phyloP scores from a whole-genome alignment of 2,797 vertebrate species.

The Malurus splendens region DNA sequence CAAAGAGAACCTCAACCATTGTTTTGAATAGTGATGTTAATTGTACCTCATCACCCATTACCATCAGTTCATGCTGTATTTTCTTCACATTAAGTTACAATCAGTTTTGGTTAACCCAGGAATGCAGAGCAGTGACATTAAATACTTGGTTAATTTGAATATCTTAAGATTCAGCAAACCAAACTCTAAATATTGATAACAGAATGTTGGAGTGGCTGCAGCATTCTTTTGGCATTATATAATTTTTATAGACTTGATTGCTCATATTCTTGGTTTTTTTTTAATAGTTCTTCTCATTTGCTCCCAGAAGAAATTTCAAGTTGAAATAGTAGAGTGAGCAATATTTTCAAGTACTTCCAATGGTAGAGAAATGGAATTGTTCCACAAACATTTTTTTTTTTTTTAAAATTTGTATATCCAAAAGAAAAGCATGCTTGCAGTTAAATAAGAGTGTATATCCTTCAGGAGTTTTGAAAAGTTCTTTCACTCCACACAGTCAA shows the following conservation, averaged over 20 bases:
- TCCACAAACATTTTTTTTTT: background rate
- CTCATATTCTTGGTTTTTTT: background rate
- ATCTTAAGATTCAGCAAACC: conserved; percentile 18
- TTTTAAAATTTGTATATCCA: fast-evolving
- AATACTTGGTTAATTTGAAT: conserved; percentile 20
- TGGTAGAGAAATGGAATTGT: background rate
- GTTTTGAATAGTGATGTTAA: conserved; percentile 21
- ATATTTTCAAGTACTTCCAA: background rate
- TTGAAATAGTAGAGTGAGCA: background rate
- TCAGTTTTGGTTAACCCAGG: conserved; percentile 28
- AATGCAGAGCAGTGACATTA: conserved; percentile 19
- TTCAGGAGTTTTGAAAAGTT: background rate
- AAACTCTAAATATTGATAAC: background rate
- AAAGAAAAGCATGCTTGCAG: background rate
- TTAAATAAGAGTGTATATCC: background rate
- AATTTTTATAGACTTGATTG: conserved; percentile 7
- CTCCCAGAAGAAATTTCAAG: background rate
- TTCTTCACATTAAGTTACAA: conserved; percentile 11
- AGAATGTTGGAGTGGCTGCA: background rate
- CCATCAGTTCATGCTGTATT: conserved; percentile 17
- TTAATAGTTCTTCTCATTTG: background rate
- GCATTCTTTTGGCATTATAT: background rate
- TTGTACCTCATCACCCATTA: conserved; percentile 19
- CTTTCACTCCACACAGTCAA: background rate
- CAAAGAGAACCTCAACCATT: background rate